phyloP scores from a whole-genome alignment of 1,140 invertebrate genomes.

The Tribolium castaneum region DNA sequence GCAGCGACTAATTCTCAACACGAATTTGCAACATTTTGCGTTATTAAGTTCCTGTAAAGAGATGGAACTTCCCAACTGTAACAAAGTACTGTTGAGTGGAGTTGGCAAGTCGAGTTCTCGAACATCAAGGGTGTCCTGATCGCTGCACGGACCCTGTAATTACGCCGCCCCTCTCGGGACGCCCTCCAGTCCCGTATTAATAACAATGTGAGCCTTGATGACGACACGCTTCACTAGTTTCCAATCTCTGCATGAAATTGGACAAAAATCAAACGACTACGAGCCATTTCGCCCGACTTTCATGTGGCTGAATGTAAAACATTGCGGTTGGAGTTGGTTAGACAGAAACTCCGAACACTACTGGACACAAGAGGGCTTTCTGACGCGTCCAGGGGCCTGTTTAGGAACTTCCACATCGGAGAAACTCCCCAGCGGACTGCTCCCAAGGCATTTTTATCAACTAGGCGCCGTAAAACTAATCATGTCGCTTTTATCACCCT shows the following conservation, averaged over 20 bases:
- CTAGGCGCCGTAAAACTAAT: not conserved
- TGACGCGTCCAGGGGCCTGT: conserved; percentile 6
- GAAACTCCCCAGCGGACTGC: not conserved
- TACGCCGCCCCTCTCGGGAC: not conserved
- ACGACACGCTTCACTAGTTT: conserved; percentile 17
- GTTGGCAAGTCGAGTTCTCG: conserved; percentile 38
- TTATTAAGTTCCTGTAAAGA: conserved; percentile 42
- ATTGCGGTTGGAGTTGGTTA: conserved; percentile 1
- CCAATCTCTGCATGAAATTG: not conserved
- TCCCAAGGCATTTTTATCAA: not conserved
- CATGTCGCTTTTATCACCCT: not conserved
- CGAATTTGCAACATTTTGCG: conserved; percentile 39
- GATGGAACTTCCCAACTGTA: conserved; percentile 42
- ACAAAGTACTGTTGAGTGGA: conserved; percentile 41
- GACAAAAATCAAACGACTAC: conserved; percentile 9
- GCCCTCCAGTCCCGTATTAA: conserved; percentile 14
- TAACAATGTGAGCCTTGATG: conserved; percentile 21
- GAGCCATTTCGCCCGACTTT: not conserved
- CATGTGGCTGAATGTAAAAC: conserved; percentile 16
- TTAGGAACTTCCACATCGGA: not conserved
- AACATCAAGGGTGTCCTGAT: conserved; percentile 38
- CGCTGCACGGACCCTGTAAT: conserved; percentile 35
- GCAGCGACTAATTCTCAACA: conserved; percentile 23
- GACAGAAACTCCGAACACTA: not conserved
- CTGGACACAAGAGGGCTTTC: conserved; percentile 12